Evolutionary conservation across 2,888 invertebrate species (phyloP).

Genomic region (Alsophila aescularia): DNA sequence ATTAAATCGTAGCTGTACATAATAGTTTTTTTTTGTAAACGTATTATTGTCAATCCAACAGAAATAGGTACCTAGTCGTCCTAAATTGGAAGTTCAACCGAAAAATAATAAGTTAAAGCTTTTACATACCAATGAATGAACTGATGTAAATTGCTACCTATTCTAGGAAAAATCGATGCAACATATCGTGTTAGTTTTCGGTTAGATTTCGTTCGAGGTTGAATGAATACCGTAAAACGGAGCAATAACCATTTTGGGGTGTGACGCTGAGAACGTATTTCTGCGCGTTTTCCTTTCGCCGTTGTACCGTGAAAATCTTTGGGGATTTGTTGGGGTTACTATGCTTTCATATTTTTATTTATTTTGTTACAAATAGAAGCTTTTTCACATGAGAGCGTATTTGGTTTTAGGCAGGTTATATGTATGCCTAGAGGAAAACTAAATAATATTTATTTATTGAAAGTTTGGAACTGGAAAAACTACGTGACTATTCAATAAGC

Average conservation of each 20-base stretch:
- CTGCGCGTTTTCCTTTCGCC: too few relatives aligned
- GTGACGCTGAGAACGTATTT: background rate
- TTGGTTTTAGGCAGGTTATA: too few relatives aligned
- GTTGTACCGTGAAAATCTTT: constrained; percentile 92
- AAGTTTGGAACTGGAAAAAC: too few relatives aligned
- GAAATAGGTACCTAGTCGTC: too few relatives aligned
- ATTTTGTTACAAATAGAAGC: background rate
- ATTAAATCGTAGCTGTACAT: too few relatives aligned
- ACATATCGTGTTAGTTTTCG: background rate
- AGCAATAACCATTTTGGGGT: constrained; percentile 7
- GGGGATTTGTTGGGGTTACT: constrained; percentile 47
- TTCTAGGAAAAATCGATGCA: background rate
- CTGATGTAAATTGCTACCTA: background rate
- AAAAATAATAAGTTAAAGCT: background rate
- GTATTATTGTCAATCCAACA: too few relatives aligned
- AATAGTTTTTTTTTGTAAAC: background rate
- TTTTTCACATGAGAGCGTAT: background rate
- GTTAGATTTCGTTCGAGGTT: background rate
- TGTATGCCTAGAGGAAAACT: too few relatives aligned
- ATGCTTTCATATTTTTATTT: background rate
- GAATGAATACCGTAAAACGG: constrained; percentile 2
- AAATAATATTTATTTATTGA: too few relatives aligned
- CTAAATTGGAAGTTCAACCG: background rate
- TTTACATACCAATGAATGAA: background rate
- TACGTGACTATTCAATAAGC: too few relatives aligned